A percentile compares a stretch with the other conserved stretches of the same genome.
These are phyloP conservation scores for Eufriesea mexicana DNA, from an alignment of 1,140 invertebrate genomes.

Conservation along the genomic window DNA sequence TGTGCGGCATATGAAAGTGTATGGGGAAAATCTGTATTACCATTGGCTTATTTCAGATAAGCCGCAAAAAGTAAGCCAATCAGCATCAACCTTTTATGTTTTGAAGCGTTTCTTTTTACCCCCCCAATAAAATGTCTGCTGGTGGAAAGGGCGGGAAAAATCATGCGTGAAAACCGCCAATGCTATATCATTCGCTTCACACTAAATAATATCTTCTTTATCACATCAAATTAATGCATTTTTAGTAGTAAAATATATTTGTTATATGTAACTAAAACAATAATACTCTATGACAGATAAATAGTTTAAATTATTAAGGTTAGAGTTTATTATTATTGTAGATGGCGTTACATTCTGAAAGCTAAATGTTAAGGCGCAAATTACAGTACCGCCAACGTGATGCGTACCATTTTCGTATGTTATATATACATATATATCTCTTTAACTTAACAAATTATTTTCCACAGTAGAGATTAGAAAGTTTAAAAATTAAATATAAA, in stretches of 20 bases:
- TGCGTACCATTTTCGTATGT: not conserved
- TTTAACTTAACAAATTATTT: not conserved
- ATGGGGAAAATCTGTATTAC: conserved; percentile 80
- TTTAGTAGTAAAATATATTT: not conserved
- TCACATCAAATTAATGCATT: not conserved
- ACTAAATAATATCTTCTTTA: not conserved
- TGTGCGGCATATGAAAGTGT: conserved; percentile 83
- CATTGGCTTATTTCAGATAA: conserved; percentile 85
- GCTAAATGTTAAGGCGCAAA: conserved; percentile 16
- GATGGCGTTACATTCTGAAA: conserved; percentile 56
- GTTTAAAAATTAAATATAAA: not conserved
- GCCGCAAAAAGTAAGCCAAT: conserved; percentile 85
- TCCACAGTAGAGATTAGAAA: not conserved
- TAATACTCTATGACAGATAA: conserved; percentile 1
- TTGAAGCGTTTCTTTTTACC: conserved; percentile 82
- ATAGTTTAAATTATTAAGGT: conserved; percentile 60
- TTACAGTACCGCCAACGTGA: conserved; percentile 51
- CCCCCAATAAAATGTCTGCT: conserved; percentile 72
- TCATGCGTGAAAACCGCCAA: conserved; percentile 50
- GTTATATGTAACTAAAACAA: not conserved
- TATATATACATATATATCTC: not conserved
- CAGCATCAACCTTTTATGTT: conserved; percentile 79
- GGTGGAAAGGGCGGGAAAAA: conserved; percentile 73
- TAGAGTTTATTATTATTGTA: conserved; percentile 57
- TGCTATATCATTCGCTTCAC: not conserved